Percentiles rank a stretch among this genome's conserved stretches.
phyloP scores from a whole-genome alignment of 1,140 invertebrate genomes.

The Aphelinus atriplicis region DNA sequence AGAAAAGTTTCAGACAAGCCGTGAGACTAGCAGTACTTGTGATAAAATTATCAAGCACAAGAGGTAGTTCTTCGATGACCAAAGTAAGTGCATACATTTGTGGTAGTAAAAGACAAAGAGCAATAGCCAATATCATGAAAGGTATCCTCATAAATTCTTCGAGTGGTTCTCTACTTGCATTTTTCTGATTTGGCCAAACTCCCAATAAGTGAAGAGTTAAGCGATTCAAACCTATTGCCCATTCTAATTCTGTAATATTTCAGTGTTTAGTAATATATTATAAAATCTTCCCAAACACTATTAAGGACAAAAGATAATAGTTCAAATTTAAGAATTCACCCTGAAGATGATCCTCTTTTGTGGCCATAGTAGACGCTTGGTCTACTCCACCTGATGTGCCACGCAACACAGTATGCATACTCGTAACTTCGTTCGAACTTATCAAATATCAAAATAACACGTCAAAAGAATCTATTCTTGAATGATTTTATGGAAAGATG shows the following conservation, averaged over 20 bases:
- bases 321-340: too few species aligned
- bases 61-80: background rate
- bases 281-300: too few species aligned
- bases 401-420: too few species aligned
- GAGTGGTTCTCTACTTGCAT: background rate
- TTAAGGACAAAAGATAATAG: too few species aligned
- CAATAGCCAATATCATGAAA: background rate
- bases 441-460: too few species aligned
- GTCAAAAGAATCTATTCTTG: too few species aligned
- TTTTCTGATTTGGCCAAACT: background rate
- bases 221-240: conserved; percentile 21
- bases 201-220: conserved; percentile 7
- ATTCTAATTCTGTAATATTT: conserved; percentile 8
- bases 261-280: too few species aligned
- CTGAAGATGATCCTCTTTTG: too few species aligned
- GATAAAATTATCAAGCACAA: conserved; percentile 21
- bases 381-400: too few species aligned
- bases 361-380: too few species aligned
- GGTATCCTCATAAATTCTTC: background rate
- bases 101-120: background rate
- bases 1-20: conserved; percentile 12
- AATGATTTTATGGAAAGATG: too few species aligned
- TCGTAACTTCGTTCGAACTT: too few species aligned
- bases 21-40: background rate
- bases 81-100: conserved; percentile 7